Evolutionary conservation across 2,888 invertebrate genomes (phyloP), one percentile per base, ranked within the genome.

Genomic region (Tubulanus polymorphus): DNA sequence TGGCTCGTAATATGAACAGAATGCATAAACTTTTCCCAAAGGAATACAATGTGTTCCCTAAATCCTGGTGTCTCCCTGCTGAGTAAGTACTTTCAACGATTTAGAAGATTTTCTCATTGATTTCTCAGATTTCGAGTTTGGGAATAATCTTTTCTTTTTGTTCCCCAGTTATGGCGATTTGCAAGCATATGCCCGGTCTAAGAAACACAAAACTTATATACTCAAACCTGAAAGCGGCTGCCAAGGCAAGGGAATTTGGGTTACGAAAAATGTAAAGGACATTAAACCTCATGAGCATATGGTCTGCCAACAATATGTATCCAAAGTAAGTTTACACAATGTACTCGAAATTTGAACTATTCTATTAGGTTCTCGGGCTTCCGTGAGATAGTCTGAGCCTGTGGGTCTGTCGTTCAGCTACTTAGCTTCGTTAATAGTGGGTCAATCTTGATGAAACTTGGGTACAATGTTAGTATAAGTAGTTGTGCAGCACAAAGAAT

Each of bases 61-160:
- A 89, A 81, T 91, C 93, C 8, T 94, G 93, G 93, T 90, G 91
- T 78, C 84, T 94, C 63, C 93, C 94, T 27, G 89, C 91, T 23
- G 92, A 93, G 90, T 90, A 81, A 85, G 86, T 82, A 26, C n/a
- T n/a, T n/a, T n/a, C n/a, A n/a, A n/a, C 12, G n/a, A 15, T 12
- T 35, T 35, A 15, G 12, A 15, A n/a, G 12, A 12, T 35, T 35
- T 35, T n/a, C 12, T n/a, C 12, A 35, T 35, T 12, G 35, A n/a
- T 35, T 35, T 35, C 12, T 35, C 35, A 15, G 49, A 15, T 37
- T 37, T 15, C 37, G 10, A 37, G 12, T 15, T 32, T 20, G 27
- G 10, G 37, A 26, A 12, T 10, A 20, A 12, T 12, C 15, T 10
- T 49, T 49, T 12, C 15, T 26, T 15, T 48, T 28, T 29, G 23